Evolutionary conservation across 2,888 invertebrate genomes (phyloP), one percentile per base, ranked within the genome.

Genomic region (Andrena minutula): DNA sequence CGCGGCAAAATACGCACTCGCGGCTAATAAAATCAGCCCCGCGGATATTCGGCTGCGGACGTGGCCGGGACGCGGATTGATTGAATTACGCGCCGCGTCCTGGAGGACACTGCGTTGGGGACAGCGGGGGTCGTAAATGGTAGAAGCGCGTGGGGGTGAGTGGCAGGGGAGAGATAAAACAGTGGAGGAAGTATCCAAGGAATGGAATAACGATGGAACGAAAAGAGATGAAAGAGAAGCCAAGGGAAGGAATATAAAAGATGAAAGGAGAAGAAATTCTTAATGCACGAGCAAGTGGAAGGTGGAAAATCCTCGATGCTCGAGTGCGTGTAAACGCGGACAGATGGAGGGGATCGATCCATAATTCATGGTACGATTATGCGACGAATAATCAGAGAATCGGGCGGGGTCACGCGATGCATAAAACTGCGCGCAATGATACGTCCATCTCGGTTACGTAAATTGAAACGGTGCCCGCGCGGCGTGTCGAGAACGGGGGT

Each of bases 331-430:
- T 63, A 58, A 65, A 82, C 58, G 60, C 66, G 70, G 61, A 53
- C 60, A 64, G 69, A 70, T 35, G 82, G 66, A 68, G 72, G 23
- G 71, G 35, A 74, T 63, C 71, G 64, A 82, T 85, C 73, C 79
- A 82, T 85, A 84, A 84, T 85, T 84, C 85, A 84, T 79, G 74
- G 58, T 76, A 61, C 71, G 65, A 78, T 75, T 82, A 78, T 78
- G 71, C 56, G 41, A 68, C 63, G 72, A 77, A 82, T 74, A 82
- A 75, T 84, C 75, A 75, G 74, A 30, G 51, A 80, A 64, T 49
- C 58, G 56, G 65, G 64, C 58, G 70, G 74, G 77, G 75, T 69
- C 84, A 74, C 71, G 73, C 78, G 70, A 61, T 78, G 73, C 85
- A 82, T 75, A 74, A 81, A 81, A 81, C 58, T 63, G 47, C 63